phyloP scores from a whole-genome alignment of 2,888 invertebrate species.

The Hydrotaea diabolus region DNA sequence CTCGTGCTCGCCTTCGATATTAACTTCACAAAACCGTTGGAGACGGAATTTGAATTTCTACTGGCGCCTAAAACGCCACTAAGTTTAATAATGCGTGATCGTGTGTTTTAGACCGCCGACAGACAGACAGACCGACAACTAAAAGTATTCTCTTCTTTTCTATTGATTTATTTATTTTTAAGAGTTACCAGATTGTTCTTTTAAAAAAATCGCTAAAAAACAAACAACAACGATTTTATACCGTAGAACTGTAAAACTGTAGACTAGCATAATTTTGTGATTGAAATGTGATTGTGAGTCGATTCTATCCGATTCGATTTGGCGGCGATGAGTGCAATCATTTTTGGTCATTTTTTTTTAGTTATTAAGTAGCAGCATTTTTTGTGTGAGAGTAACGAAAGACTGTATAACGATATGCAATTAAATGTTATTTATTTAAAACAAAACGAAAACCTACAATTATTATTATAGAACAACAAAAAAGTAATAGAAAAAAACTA shows the following conservation, averaged over 20 bases:
- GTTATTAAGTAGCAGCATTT: slow-evolving; percentile 75
- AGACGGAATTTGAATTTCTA: slow-evolving; percentile 90
- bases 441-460: slow-evolving; percentile 28
- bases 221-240: slow-evolving; percentile 35
- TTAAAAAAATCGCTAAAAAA: not conserved
- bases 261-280: slow-evolving; percentile 63
- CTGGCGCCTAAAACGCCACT: slow-evolving; percentile 89
- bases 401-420: slow-evolving; percentile 75
- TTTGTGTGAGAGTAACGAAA: slow-evolving; percentile 75
- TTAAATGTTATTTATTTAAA: slow-evolving; percentile 66
- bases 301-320: not conserved
- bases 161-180: slow-evolving; percentile 43
- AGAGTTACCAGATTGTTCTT: slow-evolving; percentile 53
- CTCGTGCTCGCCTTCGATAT: slow-evolving; percentile 87
- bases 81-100: slow-evolving; percentile 85
- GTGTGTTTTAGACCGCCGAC: slow-evolving; percentile 75
- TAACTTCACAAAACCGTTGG: slow-evolving; percentile 85
- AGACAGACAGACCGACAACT: slow-evolving; percentile 21
- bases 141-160: slow-evolving; percentile 32
- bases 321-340: slow-evolving; percentile 35
- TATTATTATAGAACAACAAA: not conserved
- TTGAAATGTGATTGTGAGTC: slow-evolving; percentile 40
- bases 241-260: slow-evolving; percentile 50
- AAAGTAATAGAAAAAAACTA: no score
- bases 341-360: slow-evolving; percentile 61